Percentiles rank a stretch among this genome's conserved stretches.
These are phyloP conservation scores for Cervus canadensis DNA, from an alignment of 2,113 vertebrate species.

Conservation along the genomic window DNA sequence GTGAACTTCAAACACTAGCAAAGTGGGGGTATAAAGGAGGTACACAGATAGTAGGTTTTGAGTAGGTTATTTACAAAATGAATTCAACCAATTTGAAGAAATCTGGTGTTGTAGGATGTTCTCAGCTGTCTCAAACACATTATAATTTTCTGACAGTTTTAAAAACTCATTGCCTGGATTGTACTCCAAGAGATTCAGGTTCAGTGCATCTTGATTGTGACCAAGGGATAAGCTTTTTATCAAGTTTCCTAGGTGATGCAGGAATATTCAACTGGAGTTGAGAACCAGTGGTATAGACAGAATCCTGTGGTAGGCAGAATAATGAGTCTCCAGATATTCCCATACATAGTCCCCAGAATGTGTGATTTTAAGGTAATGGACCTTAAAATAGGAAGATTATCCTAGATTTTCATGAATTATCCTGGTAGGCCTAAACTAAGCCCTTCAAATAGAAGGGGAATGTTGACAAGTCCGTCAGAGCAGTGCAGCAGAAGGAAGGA, in stretches of 20 bases:
- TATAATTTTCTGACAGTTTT: not conserved
- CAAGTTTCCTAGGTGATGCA: not conserved
- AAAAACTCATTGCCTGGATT: not conserved
- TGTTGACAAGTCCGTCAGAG: rapidly evolving
- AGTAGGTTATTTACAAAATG: not conserved
- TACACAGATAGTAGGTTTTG: not conserved
- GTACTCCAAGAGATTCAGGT: not conserved
- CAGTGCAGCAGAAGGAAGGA: not conserved
- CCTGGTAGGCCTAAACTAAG: too few species aligned
- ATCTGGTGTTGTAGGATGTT: not conserved
- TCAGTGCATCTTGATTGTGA: not conserved
- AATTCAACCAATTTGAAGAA: not conserved
- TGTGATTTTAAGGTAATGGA: not conserved
- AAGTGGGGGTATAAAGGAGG: not conserved
- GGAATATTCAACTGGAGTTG: not conserved
- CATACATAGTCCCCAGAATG: not conserved
- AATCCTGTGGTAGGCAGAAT: not conserved
- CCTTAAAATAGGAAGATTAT: not conserved
- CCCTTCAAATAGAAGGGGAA: not conserved
- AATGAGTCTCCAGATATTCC: not conserved
- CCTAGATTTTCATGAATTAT: not conserved
- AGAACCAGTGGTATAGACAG: not conserved
- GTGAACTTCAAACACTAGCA: not conserved
- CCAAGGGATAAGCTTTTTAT: not conserved
- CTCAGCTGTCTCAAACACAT: not conserved